Conservation (phyloP, 2,888 invertebrate species). For the Drosophila conformis region DNA sequence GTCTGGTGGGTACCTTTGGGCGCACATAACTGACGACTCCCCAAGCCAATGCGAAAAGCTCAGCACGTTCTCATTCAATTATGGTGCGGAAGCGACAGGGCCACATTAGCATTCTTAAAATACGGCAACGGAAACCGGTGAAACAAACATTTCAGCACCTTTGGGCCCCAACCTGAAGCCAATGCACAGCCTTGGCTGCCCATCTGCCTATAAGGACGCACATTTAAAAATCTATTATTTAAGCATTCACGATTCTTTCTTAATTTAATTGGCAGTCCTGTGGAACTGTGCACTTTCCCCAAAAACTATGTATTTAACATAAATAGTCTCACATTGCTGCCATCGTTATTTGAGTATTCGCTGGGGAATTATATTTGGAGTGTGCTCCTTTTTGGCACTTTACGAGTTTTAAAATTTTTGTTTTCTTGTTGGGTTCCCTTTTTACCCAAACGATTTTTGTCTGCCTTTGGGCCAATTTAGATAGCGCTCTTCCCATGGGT, state of each 20-base stretch:
- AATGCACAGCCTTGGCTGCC: neutral
- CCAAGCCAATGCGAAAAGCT: conserved; percentile 35
- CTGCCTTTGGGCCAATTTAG: conserved; percentile 62
- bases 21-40: conserved; percentile 10
- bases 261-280: conserved; percentile 63
- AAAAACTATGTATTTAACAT: conserved; percentile 74
- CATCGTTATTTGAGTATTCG: conserved; percentile 43
- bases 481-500: conserved; percentile 59
- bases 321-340: conserved; percentile 68
- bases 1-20: conserved; percentile 29
- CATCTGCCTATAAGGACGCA: conserved; percentile 21
- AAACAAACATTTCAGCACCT: conserved; percentile 75
- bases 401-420: conserved; percentile 44
- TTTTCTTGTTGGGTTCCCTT: conserved; percentile 18
- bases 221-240: conserved; percentile 70
- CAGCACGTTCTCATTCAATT: conserved; percentile 77
- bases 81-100: conserved; percentile 62
- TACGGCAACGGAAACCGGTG: conserved; percentile 68
- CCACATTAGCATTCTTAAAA: conserved; percentile 73
- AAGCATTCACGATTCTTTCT: conserved; percentile 72
- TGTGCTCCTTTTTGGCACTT: conserved; percentile 15
- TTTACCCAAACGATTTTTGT: conserved; percentile 53
- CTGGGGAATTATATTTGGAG: conserved; percentile 51
- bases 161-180: conserved; percentile 12
- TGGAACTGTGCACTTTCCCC: conserved; percentile 2